phyloP scores from a whole-genome alignment of 2,797 vertebrate species.

The Sebastes oblongus region DNA sequence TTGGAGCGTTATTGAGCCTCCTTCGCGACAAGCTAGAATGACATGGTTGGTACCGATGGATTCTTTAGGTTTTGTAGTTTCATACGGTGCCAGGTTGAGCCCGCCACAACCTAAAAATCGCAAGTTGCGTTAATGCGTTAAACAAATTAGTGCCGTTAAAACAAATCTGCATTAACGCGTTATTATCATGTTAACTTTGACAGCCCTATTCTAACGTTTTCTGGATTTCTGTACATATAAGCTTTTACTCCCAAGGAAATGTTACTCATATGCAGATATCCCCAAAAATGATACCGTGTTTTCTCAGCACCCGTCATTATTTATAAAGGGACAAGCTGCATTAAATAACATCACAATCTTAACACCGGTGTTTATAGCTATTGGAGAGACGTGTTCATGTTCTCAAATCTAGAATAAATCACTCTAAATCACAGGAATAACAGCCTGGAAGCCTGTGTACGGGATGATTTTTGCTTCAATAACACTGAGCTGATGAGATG shows the following conservation, averaged over 20 bases:
- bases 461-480: conserved; percentile 40
- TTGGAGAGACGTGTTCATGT: conserved; percentile 21
- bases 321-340: not conserved
- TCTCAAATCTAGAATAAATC: conserved; percentile 49
- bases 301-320: not conserved
- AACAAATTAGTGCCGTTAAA: too few species aligned
- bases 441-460: conserved; percentile 11
- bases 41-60: too few species aligned
- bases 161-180: too few species aligned
- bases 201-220: not conserved
- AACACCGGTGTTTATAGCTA: conserved; percentile 20
- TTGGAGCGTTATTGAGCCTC: too few species aligned
- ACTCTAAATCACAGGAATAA: conserved; percentile 34
- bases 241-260: not conserved
- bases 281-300: not conserved
- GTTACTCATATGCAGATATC: not conserved
- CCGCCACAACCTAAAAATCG: too few species aligned
- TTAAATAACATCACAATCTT: not conserved
- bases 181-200: too few species aligned
- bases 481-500: conserved; percentile 50
- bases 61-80: too few species aligned
- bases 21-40: too few species aligned
- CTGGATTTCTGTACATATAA: not conserved
- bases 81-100: too few species aligned
- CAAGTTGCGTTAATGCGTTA: too few species aligned